Evolutionary conservation across 2,797 vertebrate genomes (phyloP).

Genomic region (Poeciliopsis paucimaculata): DNA sequence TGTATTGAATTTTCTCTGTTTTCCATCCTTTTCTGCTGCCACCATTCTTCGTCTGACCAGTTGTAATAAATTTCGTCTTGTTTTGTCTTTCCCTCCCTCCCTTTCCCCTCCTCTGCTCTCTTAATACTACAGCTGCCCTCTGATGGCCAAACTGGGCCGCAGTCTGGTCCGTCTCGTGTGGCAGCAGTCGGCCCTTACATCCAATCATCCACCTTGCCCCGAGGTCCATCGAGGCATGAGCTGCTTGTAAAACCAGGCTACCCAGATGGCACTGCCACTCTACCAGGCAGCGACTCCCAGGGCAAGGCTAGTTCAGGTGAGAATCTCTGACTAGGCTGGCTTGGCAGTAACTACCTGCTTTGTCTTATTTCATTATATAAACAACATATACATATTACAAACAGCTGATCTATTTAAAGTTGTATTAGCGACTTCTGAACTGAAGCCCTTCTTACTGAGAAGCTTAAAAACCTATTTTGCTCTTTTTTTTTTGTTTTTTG

Average conservation of each 20-base stretch:
- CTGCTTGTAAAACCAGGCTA: constrained; percentile 89
- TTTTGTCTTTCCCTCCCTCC: neutral
- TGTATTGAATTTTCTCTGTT: neutral
- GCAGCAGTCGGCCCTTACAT: constrained; percentile 98
- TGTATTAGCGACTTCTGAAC: neutral
- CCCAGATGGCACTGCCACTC: constrained; percentile 83
- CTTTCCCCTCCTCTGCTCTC: neutral
- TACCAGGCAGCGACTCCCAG: constrained; percentile 82
- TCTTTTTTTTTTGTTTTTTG: neutral
- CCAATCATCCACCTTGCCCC: constrained; percentile 95
- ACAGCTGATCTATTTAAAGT: neutral
- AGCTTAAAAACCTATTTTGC: neutral
- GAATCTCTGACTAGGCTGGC: neutral
- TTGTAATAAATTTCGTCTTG: neutral
- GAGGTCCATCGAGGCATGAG: constrained; percentile 88
- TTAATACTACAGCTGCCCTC: constrained; percentile 80
- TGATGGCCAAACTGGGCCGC: constrained; percentile 86
- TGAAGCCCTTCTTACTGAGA: neutral
- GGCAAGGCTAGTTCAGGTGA: constrained; percentile 71
- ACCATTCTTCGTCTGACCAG: neutral
- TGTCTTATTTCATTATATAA: neutral
- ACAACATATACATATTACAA: neutral
- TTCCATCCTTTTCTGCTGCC: neutral
- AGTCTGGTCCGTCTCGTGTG: constrained; percentile 87
- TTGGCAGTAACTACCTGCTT: neutral